Evolutionary conservation across 2,113 vertebrate species (phyloP).

Genomic region (Fulmarus glacialis): DNA sequence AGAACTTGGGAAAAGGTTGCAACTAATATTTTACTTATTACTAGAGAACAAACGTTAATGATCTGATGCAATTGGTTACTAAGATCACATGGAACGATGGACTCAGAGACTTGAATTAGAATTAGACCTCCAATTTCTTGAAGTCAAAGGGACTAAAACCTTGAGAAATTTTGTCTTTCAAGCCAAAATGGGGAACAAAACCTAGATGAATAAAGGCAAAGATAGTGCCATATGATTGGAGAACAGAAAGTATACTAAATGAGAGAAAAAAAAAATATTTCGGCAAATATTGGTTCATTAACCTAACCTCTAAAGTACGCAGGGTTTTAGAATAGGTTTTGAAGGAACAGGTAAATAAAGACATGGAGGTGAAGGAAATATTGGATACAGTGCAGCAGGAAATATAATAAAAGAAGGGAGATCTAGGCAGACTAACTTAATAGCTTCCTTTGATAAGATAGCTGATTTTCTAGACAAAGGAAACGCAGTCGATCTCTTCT

Average conservation of each 20-base stretch:
- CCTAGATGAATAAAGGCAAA: not conserved
- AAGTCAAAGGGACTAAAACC: not conserved
- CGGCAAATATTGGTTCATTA: not conserved
- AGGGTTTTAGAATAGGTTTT: not conserved
- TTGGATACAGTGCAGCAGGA: not conserved
- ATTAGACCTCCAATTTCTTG: not conserved
- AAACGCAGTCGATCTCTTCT: conserved; percentile 29
- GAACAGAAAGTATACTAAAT: not conserved
- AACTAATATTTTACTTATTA: not conserved
- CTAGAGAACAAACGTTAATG: not conserved
- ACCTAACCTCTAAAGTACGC: not conserved
- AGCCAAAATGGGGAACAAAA: not conserved
- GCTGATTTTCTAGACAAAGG: conserved; percentile 63
- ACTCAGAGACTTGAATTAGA: not conserved
- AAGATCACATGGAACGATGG: not conserved
- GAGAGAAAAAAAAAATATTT: not conserved
- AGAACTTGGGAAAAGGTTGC: not conserved
- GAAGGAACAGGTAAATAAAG: not conserved
- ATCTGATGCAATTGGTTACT: not conserved
- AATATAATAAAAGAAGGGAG: not conserved
- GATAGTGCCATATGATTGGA: not conserved
- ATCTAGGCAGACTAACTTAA: conserved; percentile 26
- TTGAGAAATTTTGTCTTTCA: not conserved
- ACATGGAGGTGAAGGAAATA: not conserved
- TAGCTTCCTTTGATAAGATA: conserved; percentile 52